phyloP scores from a whole-genome alignment of 2,888 invertebrate species.

The Callosobruchus maculatus region DNA sequence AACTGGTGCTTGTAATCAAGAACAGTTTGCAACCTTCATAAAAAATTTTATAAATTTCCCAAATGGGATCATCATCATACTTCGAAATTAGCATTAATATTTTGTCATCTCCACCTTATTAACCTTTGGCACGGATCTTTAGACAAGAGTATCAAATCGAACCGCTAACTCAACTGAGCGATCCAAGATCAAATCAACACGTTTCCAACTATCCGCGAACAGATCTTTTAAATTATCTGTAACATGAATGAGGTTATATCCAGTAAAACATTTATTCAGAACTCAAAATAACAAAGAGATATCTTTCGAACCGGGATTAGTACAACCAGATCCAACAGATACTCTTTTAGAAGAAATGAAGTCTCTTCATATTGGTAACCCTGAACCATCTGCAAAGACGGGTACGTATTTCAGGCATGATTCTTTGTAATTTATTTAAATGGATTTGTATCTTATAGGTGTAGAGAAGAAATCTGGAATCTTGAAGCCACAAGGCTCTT shows the following conservation, averaged over 20 bases:
- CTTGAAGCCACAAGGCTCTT: constrained; percentile 67
- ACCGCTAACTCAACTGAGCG: no score
- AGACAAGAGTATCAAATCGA: no score
- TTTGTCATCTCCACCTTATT: no score
- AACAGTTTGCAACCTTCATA: no score
- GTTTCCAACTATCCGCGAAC: no score
- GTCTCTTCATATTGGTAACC: constrained; percentile 48
- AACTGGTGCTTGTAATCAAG: no score
- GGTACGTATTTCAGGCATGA: neutral
- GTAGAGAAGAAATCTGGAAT: constrained; percentile 54
- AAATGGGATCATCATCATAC: no score
- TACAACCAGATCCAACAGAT: constrained; percentile 49
- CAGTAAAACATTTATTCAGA: constrained; percentile 25
- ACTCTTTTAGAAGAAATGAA: constrained; percentile 56
- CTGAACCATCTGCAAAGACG: constrained; percentile 1
- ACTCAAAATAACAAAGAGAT: constrained; percentile 36
- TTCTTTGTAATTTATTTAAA: neutral
- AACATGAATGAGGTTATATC: neutral
- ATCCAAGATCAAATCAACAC: no score
- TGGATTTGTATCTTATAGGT: constrained; percentile 13
- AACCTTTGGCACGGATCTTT: no score
- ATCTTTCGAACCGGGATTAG: constrained; percentile 47
- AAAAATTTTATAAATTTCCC: no score
- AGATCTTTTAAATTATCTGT: neutral
- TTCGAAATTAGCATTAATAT: no score